Evolutionary conservation across 2,797 vertebrate genomes (phyloP), one percentile per base, ranked within the genome.

Genomic region (Nasua narica): DNA sequence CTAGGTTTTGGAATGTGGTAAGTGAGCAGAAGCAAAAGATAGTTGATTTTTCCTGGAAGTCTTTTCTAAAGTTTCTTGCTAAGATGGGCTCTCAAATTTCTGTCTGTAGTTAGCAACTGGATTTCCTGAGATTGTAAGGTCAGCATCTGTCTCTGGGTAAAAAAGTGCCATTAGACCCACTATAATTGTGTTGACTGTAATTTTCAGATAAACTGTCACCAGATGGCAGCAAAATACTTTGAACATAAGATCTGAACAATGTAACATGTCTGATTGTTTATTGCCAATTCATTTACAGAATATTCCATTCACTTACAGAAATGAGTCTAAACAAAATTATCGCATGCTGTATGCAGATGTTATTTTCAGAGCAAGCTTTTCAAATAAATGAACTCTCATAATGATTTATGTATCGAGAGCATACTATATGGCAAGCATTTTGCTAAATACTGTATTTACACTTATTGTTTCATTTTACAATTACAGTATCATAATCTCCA

Each of bases 181-280:
- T 70, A 10, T 72, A 70, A 69, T 56, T 56, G 50, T 58, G 16
- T 6, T 40, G 32, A 7, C 72, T 50, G n/a, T 21, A 14, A 15
- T 67, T 18, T 76, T 60, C 29, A 48, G 70, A 48, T 76, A 65
- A 58, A 32, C 21, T 43, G 21, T 60, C 96, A 93, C 65, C 65
- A 95, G 96, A 72, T 88, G 96, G 86, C 95, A 82, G 29, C 37
- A 25, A 74, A 93, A 62, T 48, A 18, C 72, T 52, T 86, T 60
- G 32, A 54, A 43, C 9, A 0, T 3, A 27, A 70, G 58, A 46
- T 67, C 62, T 29, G 43, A 43, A 58, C 29, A 25, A 6, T 2
- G 5, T 29, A 54, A 27, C 19, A 43, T 25, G n/a, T 91, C 7
- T 10, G 13, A 25, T 32, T 79, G 50, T 27, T n/a, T 69, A 37